Percentiles rank a stretch among this genome's conserved stretches.
These are phyloP conservation scores for Batillaria attramentaria DNA, from an alignment of 1,140 invertebrate genomes.

Conservation along the genomic window DNA sequence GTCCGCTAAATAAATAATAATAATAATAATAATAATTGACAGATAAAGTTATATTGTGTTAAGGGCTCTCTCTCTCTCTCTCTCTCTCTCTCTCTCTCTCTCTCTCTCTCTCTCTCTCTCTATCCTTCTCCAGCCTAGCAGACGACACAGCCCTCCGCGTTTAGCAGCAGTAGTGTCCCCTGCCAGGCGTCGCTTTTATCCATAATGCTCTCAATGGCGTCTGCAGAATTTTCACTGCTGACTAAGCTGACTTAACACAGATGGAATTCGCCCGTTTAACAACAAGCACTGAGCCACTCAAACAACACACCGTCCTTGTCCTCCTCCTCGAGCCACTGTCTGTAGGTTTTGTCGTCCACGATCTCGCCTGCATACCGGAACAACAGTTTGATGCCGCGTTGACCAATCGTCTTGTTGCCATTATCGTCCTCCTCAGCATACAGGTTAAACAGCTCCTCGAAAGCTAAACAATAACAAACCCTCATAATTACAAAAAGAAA, in stretches of 20 bases:
- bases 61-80: neutral
- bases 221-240: too few relatives aligned
- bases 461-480: neutral
- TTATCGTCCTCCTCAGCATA: constrained; percentile 10
- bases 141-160: neutral
- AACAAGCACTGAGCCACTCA: neutral
- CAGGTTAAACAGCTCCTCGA: constrained; percentile 19
- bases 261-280: neutral
- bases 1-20: neutral
- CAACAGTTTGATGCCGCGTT: constrained; percentile 20
- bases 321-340: constrained; percentile 11
- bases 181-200: neutral
- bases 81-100: neutral
- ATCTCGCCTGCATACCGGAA: constrained; percentile 26
- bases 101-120: neutral
- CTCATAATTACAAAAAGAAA: neutral
- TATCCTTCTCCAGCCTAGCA: neutral
- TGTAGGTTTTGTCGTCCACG: constrained; percentile 4
- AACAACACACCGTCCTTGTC: constrained; percentile 32
- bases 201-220: neutral
- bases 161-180: neutral
- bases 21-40: neutral
- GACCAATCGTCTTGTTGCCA: constrained; percentile 14
- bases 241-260: too few relatives aligned
- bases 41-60: neutral